These are phyloP conservation scores for Aramus guarauna DNA, from an alignment of 2,113 vertebrate genomes.

Conservation along the genomic window DNA sequence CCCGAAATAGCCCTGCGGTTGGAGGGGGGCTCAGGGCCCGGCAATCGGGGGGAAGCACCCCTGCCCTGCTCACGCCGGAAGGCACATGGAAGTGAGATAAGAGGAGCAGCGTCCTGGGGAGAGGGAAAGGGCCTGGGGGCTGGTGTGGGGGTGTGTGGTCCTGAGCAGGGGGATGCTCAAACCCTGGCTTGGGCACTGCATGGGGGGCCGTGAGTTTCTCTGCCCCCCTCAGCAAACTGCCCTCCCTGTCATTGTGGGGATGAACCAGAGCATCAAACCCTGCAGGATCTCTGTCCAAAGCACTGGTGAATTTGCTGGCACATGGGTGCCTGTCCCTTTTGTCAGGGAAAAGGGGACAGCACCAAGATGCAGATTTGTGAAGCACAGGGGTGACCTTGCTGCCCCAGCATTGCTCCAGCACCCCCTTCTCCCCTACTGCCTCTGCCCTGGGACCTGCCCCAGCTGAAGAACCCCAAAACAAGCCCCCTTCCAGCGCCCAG, in stretches of 20 bases:
- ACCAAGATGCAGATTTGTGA: neutral
- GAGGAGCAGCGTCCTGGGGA: neutral
- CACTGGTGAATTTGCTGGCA: neutral
- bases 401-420: neutral
- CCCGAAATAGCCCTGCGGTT: conserved; percentile 53
- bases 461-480: neutral
- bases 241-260: rapidly evolving
- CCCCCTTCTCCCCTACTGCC: neutral
- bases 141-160: rapidly evolving
- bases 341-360: neutral
- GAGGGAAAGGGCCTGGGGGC: neutral
- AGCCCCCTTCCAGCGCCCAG: neutral
- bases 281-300: neutral
- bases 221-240: rapidly evolving
- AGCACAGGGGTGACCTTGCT: neutral
- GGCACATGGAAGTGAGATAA: conserved; percentile 58
- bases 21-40: neutral
- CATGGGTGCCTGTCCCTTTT: rapidly evolving
- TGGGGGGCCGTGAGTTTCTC: neutral
- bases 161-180: neutral
- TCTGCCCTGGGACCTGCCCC: neutral
- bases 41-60: neutral
- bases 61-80: conserved; percentile 19
- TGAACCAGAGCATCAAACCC: neutral
- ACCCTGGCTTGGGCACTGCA: neutral